Percentiles rank a stretch among this genome's conserved stretches.
Evolutionary conservation across 2,113 vertebrate genomes (phyloP).

Genomic region (Rhineura floridana): DNA sequence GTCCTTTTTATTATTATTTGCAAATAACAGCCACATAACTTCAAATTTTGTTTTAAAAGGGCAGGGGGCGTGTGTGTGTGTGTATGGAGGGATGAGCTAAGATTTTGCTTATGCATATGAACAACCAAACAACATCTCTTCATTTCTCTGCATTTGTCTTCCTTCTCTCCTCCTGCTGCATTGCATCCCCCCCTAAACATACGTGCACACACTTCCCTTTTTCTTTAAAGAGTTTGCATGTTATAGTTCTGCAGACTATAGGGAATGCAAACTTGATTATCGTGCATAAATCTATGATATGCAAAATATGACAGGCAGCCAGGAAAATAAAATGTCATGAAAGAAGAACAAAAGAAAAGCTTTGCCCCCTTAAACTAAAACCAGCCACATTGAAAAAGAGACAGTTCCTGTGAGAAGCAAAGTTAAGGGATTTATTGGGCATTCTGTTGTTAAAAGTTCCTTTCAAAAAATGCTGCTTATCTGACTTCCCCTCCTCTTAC

Average conservation of each 20-base stretch:
- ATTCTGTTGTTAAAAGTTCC: conserved; percentile 26
- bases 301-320: background rate
- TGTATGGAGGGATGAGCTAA: background rate
- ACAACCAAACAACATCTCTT: background rate
- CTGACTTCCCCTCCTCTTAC: conserved; percentile 37
- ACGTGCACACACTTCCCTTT: background rate
- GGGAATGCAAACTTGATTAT: conserved; percentile 47
- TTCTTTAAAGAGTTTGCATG: conserved; percentile 21
- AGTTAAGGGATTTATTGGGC: conserved; percentile 26
- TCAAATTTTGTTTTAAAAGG: background rate
- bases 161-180: too few species aligned
- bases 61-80: fast-evolving
- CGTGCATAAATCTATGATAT: conserved; percentile 43
- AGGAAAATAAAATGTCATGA: conserved; percentile 29
- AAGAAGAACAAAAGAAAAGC: conserved; percentile 11
- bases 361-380: conserved; percentile 19
- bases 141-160: background rate
- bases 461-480: conserved; percentile 29
- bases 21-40: background rate
- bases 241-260: conserved; percentile 39
- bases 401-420: conserved; percentile 9
- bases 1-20: background rate
- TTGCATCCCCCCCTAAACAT: background rate
- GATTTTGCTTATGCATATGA: conserved; percentile 27
- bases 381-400: background rate